These are phyloP conservation scores for Motacilla alba DNA, from an alignment of 2,113 vertebrate genomes.

Conservation along the genomic window DNA sequence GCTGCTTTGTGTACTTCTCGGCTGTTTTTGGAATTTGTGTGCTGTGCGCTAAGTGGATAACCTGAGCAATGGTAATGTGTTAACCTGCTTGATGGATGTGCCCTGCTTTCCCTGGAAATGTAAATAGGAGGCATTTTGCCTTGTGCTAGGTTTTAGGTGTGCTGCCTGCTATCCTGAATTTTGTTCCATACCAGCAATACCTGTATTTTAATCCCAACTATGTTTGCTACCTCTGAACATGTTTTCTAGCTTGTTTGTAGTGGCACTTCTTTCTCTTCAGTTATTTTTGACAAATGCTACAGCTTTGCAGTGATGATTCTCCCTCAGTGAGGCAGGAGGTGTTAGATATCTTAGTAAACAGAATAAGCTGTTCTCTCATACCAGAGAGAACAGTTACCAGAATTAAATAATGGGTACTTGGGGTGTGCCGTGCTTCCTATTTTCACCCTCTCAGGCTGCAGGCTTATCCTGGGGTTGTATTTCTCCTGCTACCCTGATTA, in stretches of 20 bases:
- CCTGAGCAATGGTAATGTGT: background rate
- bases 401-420: background rate
- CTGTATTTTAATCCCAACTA: background rate
- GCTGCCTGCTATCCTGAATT: background rate
- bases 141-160: background rate
- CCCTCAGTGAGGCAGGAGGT: background rate
- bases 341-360: background rate
- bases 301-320: background rate
- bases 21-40: background rate
- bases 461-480: background rate
- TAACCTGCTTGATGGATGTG: conserved; percentile 2
- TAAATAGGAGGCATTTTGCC: background rate
- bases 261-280: background rate
- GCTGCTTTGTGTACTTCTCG: background rate
- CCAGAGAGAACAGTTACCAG: background rate
- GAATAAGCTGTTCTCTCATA: background rate
- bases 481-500: background rate
- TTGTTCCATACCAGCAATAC: background rate
- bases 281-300: background rate
- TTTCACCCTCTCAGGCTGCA: background rate
- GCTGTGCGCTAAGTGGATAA: background rate
- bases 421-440: background rate
- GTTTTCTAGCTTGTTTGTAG: background rate
- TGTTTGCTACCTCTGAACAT: background rate
- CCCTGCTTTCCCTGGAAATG: background rate